Base-by-base conservation (phyloP, 2,113 vertebrate species). In the Dinomys branickii region DNA sequence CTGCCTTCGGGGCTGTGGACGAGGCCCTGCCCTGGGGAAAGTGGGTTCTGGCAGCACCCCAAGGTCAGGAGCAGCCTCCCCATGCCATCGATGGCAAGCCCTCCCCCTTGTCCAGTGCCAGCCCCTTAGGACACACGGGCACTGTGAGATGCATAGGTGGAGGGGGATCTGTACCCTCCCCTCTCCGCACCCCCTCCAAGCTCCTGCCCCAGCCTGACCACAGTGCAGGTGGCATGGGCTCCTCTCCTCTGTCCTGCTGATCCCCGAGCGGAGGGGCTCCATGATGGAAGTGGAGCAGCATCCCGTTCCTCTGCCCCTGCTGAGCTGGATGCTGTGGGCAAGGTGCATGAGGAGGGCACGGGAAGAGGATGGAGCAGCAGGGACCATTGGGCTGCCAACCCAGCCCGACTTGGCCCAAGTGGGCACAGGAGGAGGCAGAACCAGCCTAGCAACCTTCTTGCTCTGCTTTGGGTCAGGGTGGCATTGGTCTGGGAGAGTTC, bases 21-120 rank as follows among this genome's bases (percentile, higher is more conserved):
- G 20, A 38, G 58, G 30, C 17, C 47, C 73, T 1, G 20, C 4
- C 54, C 7, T 33, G n/a, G 59, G 47, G 14, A 24, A 7, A 69
- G 12, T 38, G 67, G 61, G 24, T 10, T 14, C 20, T 4, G 35
- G 61, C 0, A 24, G 30, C 47, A 7, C 38, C 3, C 16, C 1
- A 1, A 38, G 44, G 50, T 59, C 41, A 19, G 30, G 11, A 0
- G 10, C 6, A 24, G 75, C 16, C 44, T 63, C 67, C 2, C 3
- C 0, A 0, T 7, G 7, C 0, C 6, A 35, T 7, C 1, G 11
- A 5, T 5, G 8, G 61, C 24, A 7, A 30, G 6, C 28, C 7
- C 4, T 1, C 1, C 0, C 41, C 56, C 52, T 4, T 10, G 20
- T 44, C 9, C 44, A 50, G 28, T 17, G 44, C 26, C 44, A 78